Base-by-base conservation (phyloP, 2,113 vertebrate species). In the Gymnocephalus cernua region DNA sequence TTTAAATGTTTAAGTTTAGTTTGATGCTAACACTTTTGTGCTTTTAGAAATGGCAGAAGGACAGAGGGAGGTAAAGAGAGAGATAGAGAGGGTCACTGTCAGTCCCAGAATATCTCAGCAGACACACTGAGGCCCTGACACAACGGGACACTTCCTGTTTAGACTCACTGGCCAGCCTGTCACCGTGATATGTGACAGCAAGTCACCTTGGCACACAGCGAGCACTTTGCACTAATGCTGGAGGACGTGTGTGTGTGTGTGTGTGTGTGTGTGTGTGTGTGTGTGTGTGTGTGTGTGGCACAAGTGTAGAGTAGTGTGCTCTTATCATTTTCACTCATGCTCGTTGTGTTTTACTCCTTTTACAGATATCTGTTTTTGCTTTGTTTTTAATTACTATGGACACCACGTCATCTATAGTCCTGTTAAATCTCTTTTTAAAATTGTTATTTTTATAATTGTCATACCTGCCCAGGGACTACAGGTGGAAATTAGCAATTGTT, bases 21-120 rank as follows among this genome's bases (percentile, higher is more conserved):
- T 41, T 45, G 41, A 45, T 3, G 41, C 41, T 11, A 0, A 27
- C 16, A 18, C 3, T 4, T 27, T 45, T 18, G 14, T 44, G 2
- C 41, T 12, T 63, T 44, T 32, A 59, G 0, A 21, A 53, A n/a
- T 63, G 53, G 65, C 53, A 70, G 78, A 61, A 1, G n/a, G 72
- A 32, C 25, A 21, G 41, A 74, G 29, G 25, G 44, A 53, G 32
- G 38, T 11, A 9, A 11, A 1, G 50, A 76, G 11, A 70, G 19
- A 23, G 45, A 44, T 9, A 2, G 45, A 79, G 14, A 69, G 19
- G 15, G 14, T 61, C 27, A 32, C 29, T 15, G 21, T 63, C 35
- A 82, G 67, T 23, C 84, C 87, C 47, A 83, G 86, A 91, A 91
- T 89, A 86, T 63, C 79, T 44, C 77, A 48, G 50, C 81, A 79